A percentile compares a stretch with the other conserved stretches of the same genome.
Evolutionary conservation across 2,888 invertebrate species (phyloP).

Genomic region (Cylloceria caligata): DNA sequence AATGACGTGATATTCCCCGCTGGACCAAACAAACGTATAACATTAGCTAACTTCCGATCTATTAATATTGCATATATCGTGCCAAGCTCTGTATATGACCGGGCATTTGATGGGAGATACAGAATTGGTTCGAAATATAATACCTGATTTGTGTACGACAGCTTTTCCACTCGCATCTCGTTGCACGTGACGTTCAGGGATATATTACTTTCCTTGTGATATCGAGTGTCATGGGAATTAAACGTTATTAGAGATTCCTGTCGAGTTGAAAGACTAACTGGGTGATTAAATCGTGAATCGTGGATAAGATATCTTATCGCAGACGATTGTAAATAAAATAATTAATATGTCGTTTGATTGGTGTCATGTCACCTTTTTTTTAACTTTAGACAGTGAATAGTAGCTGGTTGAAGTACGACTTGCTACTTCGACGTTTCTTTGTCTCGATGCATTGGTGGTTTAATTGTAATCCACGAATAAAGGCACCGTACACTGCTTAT

Average conservation of each 20-base stretch:
- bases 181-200: not conserved
- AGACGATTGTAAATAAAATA: constrained; percentile 1
- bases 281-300: not conserved
- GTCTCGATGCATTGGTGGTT: not conserved
- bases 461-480: not conserved
- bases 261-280: not conserved
- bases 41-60: not conserved
- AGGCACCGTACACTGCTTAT: not conserved
- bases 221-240: not conserved
- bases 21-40: not conserved
- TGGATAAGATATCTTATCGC: not conserved
- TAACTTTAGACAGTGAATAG: not conserved
- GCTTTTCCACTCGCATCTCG: constrained; percentile 6
- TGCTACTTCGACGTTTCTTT: too few species aligned
- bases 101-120: not conserved
- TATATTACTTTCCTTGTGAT: constrained; percentile 8
- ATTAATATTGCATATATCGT: constrained; percentile 4
- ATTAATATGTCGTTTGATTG: constrained; percentile 4
- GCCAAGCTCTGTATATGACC: not conserved
- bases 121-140: not conserved
- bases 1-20: constrained; percentile 4
- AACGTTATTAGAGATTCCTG: constrained; percentile 17
- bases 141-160: not conserved
- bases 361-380: not conserved
- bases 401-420: not conserved